A percentile compares a stretch with the other conserved stretches of the same genome.
Evolutionary conservation across 1,140 invertebrate genomes (phyloP).

Genomic region (Melitaea cinxia): DNA sequence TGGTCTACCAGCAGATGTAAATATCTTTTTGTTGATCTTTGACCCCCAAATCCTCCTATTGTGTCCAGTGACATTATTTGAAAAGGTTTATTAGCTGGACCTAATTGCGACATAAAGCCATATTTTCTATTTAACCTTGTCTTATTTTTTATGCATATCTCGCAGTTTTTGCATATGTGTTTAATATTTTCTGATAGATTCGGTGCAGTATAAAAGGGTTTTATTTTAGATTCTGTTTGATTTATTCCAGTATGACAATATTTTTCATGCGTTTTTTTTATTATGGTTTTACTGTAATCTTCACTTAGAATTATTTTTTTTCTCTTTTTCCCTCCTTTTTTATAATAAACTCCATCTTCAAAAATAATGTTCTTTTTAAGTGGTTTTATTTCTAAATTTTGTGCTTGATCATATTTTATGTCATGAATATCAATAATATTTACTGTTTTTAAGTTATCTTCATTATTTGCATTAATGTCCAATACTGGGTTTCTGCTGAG

Average conservation of each 20-base stretch:
- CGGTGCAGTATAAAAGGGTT: background rate
- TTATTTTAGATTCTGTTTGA: background rate
- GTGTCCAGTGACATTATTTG: slow-evolving; percentile 42
- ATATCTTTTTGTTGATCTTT: slow-evolving; percentile 40
- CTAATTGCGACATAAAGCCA: slow-evolving; percentile 51
- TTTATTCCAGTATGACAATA: background rate
- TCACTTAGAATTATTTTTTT: slow-evolving; percentile 25
- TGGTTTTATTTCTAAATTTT: slow-evolving; percentile 4
- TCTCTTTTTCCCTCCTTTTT: background rate
- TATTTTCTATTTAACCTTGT: slow-evolving; percentile 8
- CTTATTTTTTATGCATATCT: slow-evolving; percentile 19
- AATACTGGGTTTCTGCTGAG: slow-evolving; percentile 63
- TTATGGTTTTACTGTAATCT: slow-evolving; percentile 19
- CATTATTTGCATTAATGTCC: slow-evolving; percentile 33
- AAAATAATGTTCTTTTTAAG: background rate
- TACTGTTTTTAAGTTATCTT: background rate
- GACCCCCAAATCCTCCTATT: slow-evolving; percentile 37
- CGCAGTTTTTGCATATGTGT: slow-evolving; percentile 2
- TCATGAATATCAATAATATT: background rate
- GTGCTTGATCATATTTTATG: background rate
- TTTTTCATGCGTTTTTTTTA: slow-evolving; percentile 15
- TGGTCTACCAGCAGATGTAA: slow-evolving; percentile 38
- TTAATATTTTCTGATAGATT: slow-evolving; percentile 13
- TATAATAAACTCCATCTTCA: background rate
- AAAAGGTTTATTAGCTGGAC: slow-evolving; percentile 42